Evolutionary conservation across 2,888 invertebrate genomes (phyloP), one percentile per base, ranked within the genome.

Genomic region (Trachelus troglodyta): DNA sequence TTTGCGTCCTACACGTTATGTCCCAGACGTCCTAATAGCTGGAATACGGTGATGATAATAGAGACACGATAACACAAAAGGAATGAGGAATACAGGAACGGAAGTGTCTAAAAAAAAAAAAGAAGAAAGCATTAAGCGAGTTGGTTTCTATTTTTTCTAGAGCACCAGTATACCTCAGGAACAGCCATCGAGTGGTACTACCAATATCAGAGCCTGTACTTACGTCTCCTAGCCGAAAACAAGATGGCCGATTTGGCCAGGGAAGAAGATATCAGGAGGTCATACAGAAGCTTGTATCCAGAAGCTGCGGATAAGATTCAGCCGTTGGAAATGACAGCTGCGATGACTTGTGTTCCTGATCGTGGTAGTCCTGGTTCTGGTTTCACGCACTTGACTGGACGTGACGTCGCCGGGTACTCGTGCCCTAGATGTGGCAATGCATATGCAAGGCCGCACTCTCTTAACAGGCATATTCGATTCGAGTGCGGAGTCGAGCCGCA

Each of bases 401-500:
- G 74, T 12, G 76, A 84, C 11, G 23, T 78, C 1, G 76, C 80
- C 6, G 83, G 81, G 11, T 89, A 88, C 83, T 92, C 92, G 76
- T 94, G 94, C 87, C 92, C 92, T 34, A 92, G 93, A 69, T 94
- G 94, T 87, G 94, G 94, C 40, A 94, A 94, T 83, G 92, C 93
- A 35, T 94, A 94, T 86, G 93, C 93, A 12, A 92, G 94, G 56
- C 92, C 93, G 30, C 94, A 94, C 83, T 93, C 93, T 35, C 87
- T 93, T 23, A 94, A 93, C 84, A 91, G 94, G 75, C 94, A 94
- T 86, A 92, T 94, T 78, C 92, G 93, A 79, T 94, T 94, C 87
- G 94, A 94, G 85, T 94, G 94, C 84, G 94, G 94, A 0, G 92
- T 93, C 77, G 94, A 94, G 83, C 94, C 94, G 1, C 93, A 93